phyloP scores from a whole-genome alignment of 1,140 invertebrate genomes.

The Diachasma alloeum region DNA sequence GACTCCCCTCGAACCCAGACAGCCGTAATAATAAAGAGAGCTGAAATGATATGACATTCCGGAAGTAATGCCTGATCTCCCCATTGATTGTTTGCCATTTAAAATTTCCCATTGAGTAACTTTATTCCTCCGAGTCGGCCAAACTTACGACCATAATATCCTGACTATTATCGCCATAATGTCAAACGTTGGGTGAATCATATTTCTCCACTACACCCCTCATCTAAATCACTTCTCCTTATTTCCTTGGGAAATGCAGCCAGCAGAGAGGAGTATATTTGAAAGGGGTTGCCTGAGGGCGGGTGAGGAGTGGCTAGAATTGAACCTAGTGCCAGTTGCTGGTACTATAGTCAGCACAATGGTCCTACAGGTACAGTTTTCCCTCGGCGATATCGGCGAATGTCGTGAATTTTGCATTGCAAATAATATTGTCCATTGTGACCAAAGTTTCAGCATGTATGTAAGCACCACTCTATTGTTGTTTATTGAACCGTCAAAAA shows the following conservation, averaged over 20 bases:
- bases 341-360: constrained; percentile 82
- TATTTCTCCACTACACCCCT: background rate
- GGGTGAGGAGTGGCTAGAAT: constrained; percentile 93
- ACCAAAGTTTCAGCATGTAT: background rate
- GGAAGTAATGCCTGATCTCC: too few species aligned
- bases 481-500: background rate
- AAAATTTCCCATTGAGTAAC: too few species aligned
- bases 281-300: constrained; percentile 92
- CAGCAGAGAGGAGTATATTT: constrained; percentile 88
- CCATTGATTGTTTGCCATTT: too few species aligned
- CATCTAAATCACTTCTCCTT: constrained; percentile 41
- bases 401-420: constrained; percentile 15
- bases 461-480: background rate
- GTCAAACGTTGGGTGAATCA: background rate
- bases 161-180: too few species aligned
- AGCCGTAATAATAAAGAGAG: too few species aligned
- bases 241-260: constrained; percentile 63
- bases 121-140: too few species aligned
- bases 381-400: background rate
- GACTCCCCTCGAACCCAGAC: too few species aligned
- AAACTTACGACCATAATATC: too few species aligned
- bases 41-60: too few species aligned
- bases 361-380: constrained; percentile 78
- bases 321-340: constrained; percentile 88
- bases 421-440: constrained; percentile 14